Percentiles rank a stretch among this genome's conserved stretches.
phyloP scores from a whole-genome alignment of 2,113 vertebrate species.

The Megaptera novaeangliae region DNA sequence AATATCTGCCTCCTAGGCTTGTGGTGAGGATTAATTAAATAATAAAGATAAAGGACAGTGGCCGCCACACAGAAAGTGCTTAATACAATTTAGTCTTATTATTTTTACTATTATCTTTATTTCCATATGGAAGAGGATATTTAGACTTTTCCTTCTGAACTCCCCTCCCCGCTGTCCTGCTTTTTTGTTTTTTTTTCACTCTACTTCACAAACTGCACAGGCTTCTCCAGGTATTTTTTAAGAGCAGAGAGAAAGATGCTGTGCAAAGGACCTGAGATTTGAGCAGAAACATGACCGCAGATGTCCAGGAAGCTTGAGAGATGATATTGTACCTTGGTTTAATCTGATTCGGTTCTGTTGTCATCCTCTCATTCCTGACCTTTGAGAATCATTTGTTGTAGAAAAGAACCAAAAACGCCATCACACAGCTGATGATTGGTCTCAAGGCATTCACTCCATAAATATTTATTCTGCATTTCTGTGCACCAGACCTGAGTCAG shows the following conservation, averaged over 20 bases:
- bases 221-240: not conserved
- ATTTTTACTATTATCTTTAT: not conserved
- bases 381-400: not conserved
- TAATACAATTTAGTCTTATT: not conserved
- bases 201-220: not conserved
- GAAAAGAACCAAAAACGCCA: not conserved
- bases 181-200: not conserved
- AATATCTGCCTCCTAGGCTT: not conserved
- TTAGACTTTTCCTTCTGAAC: not conserved
- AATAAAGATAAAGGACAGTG: not conserved
- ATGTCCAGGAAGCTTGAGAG: fast-evolving
- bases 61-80: not conserved
- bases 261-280: not conserved
- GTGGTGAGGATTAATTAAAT: not conserved
- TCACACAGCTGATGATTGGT: not conserved
- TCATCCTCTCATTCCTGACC: not conserved
- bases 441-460: not conserved
- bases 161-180: not conserved
- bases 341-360: not conserved
- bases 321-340: not conserved
- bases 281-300: not conserved
- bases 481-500: not conserved
- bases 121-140: not conserved
- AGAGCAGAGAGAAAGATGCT: not conserved
- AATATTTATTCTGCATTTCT: slow-evolving; percentile 35